Base-by-base conservation (phyloP, 2,888 invertebrate species). In the Caenorhabditis macrosperma region DNA sequence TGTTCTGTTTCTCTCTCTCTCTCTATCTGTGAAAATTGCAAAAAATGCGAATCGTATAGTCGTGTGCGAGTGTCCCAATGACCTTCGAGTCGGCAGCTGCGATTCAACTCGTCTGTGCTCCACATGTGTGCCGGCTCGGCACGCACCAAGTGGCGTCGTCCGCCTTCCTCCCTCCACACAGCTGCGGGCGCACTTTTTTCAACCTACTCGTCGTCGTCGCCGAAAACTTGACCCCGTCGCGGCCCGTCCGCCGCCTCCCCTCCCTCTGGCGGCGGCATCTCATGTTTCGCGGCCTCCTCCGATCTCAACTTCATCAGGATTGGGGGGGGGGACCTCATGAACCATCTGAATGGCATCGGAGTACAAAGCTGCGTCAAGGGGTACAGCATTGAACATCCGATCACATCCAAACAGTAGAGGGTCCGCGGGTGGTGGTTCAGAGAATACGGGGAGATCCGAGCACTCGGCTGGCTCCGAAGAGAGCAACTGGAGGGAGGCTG, bases 321-420 rank as follows among this genome's bases (percentile, higher is more conserved):
- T 26, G n/a, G 10, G 35, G 33, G 9, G 5, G 10, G 57, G 15
- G 38, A 57, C 57, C 57, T 46, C 33, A 7, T 20, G 12, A 55
- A 72, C 72, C 54, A 35, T 72, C 48, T 72, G 72, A 63, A 72
- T 55, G 72, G 72, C 72, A 72, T 72, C 64, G 72, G 72, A 72
- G 72, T 72, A 72, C 72, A 72, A 72, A 72, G 72, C 72, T 57
- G 41, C 20, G 33, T 46, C 1, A 15, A 1, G 24, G 52, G 30
- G 15, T 44, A 38, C 33, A 64, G 72, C 72, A 63, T 72, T 72
- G 44, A 44, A 72, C 72, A 38, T 35, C 72, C 72, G 48, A 64
- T 7, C 17, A 38, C 72, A 55, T 55, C 63, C 72, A 72, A 55
- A 72, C 41, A 33, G 72, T 59, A n/a, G 15, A 6, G 26, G 54